Base-by-base conservation (phyloP, 2,797 vertebrate genomes). In the Eidolon dupreanum region DNA sequence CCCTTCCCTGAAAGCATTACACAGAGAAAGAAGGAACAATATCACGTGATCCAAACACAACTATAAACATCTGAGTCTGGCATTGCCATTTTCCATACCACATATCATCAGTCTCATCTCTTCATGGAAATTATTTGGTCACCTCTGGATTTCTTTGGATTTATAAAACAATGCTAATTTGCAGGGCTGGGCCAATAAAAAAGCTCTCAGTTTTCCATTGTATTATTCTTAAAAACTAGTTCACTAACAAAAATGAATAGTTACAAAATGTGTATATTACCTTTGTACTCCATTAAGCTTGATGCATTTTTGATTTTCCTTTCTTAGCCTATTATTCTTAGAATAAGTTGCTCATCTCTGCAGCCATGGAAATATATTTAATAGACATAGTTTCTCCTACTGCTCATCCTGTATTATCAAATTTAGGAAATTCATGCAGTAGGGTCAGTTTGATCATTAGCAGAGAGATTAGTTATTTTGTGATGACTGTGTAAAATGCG, bases 201-300 rank as follows among this genome's bases (percentile, higher is more conserved):
- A 94, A 83, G 8, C 38, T 96, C 22, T 90, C 55, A 96, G 68
- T 70, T 17, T 81, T 82, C 38, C 31, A 73, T 33, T 3, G 59
- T 12, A 66, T 61, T 88, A 75, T 78, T 86, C 51, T 92, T 87
- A 65, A 88, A 91, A 96, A 74, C 57, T 13, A 94, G 22, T 5
- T 90, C 49, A 85, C 66, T 71, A 59, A 70, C 15, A 78, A 73
- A 96, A 92, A 71, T 71, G 26, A 82, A 92, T 41, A 71, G 33
- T 85, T 86, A 75, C 71, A 68, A 95, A 66, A 73, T 73, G 7
- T 65, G 2, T 28, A 26, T 28, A 71, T 59, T 82, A 33, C 19
- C 53, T 84, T 61, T 84, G 22, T 31, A 88, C 5, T 74, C 43
- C 4, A 33, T 53, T 71, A 83, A 70, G 5, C 12, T 63, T 83